Base-by-base conservation (phyloP, 2,888 invertebrate species). In the Spisula solida region DNA sequence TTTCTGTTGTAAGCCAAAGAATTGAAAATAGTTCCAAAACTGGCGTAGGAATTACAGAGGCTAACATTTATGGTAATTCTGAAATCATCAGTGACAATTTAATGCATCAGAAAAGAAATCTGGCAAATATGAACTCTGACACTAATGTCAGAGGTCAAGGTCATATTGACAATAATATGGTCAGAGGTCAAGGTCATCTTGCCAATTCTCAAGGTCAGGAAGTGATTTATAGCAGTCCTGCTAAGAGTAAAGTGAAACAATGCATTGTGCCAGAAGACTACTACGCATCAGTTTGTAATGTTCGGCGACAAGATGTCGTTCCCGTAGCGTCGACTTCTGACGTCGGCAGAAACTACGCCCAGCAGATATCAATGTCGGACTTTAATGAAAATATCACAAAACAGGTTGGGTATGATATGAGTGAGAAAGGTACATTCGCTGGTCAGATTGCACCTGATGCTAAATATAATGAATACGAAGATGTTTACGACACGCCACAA, bases 381-480 rank as follows among this genome's bases (percentile, higher is more conserved):
- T 66, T 25, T 66, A 66, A 75, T 75, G 75, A 75, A 75, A 31
- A 75, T 31, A 18, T 31, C 31, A 25, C 75, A 0, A 75, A 75
- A 18, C 75, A 16, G 31, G 34, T 0, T 14, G 31, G 31, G 75
- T 75, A 75, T 34, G 18, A 75, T 16, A 75, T 31, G 34, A 75
- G 31, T 18, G 18, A 34, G 2, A 31, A 31, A 34, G 18, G 1
- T 31, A 25, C 48, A 34, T 8, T 78, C n/a, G 56, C 78, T 6
- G 84, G 87, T 66, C 92, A 92, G 82, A 90, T 90, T 51, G 90
- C 89, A 0, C 90, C 92, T 2, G 92, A 92, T 87, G 92, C 83
- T 5, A 88, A 91, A 41, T 91, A 91, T 84, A 86, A 90, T 48
- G 92, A 92, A n/a, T 92, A 92, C 86, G 92, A 92, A 81, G 92